Base-by-base conservation (phyloP, 2,113 vertebrate genomes). In the Platichthys flesus region DNA sequence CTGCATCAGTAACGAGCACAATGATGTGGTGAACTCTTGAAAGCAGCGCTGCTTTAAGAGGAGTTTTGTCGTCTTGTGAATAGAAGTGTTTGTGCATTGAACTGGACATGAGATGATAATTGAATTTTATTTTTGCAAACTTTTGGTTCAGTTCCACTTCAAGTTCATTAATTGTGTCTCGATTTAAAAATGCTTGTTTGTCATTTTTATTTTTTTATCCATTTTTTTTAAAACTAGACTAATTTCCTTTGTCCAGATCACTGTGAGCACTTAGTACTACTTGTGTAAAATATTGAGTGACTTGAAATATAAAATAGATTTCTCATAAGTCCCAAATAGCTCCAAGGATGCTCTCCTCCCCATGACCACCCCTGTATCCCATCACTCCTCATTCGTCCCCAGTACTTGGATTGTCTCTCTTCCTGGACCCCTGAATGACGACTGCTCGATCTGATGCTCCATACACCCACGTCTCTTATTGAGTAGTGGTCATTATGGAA, bases 181-280 rank as follows among this genome's bases (percentile, higher is more conserved):
- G 16, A 18, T 56, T 35, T 9, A 9, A 7, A 51, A 61, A 54
- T 54, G 1, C 37, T 54, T n/a, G 16, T 74, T 58, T 69, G 5
- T 28, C 42, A 59, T 74, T 69, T 64, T 74, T 64, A 80, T 26
- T 35, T 47, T 9, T 12, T 78, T 5, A 60, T 62, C 40, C 40
- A 42, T 80, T 24, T 58, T 35, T 23, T 14, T 23, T 23, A 1
- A 23, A 23, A 31, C 40, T 21, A 0, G 0, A 64, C 59, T 78
- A 26, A 51, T 40, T 82, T 76, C 21, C 52, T 35, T 78, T 91
- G 93, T 94, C 91, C 93, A 94, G 91, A 81, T 94, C 92, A 90
- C 75, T 92, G 88, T 92, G 67, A 75, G 65, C 82, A 89, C 84
- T 85, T 91, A 2, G 42, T 71, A 23, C 49, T 71, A 7, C 55